A percentile compares a stretch with the other conserved stretches of the same genome.
These are phyloP conservation scores for Mesodorylaimus sp. DNA, from an alignment of 2,888 invertebrate species.

Conservation along the genomic window DNA sequence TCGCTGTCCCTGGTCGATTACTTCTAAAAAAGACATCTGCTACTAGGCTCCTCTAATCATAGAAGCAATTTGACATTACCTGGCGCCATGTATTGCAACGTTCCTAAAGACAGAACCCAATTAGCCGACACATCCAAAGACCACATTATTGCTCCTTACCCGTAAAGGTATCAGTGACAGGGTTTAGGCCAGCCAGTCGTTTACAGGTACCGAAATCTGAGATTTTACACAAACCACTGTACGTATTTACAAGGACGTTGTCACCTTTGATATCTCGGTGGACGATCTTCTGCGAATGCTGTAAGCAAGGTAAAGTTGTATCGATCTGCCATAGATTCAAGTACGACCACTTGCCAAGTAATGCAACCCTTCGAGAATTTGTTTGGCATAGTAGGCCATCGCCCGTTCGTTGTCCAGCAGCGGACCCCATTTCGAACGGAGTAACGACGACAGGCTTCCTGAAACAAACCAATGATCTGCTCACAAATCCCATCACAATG, in stretches of 20 bases:
- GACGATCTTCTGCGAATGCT: conserved; percentile 93
- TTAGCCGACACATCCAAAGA: neutral
- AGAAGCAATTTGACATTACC: neutral
- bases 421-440: conserved; percentile 93
- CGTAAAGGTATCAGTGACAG: conserved; percentile 57
- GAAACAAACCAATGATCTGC: too few species aligned
- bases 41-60: too few species aligned
- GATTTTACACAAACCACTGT: conserved; percentile 90
- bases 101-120: conserved; percentile 47
- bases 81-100: conserved; percentile 97
- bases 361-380: conserved; percentile 89
- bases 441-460: conserved; percentile 69
- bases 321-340: too few species aligned
- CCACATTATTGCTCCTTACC: too few species aligned
- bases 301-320: too few species aligned
- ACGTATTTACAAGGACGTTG: conserved; percentile 94
- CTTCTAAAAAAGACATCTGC: conserved; percentile 46
- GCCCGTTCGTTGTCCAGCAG: conserved; percentile 83
- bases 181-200: conserved; percentile 68
- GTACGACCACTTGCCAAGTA: conserved; percentile 44
- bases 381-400: conserved; percentile 87
- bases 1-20: conserved; percentile 88
- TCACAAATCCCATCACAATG: too few species aligned
- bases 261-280: conserved; percentile 87
- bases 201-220: conserved; percentile 98